Percentiles rank a stretch among this genome's conserved stretches.
Conservation (phyloP, 1,140 invertebrate genomes). For the Lerema accius region DNA sequence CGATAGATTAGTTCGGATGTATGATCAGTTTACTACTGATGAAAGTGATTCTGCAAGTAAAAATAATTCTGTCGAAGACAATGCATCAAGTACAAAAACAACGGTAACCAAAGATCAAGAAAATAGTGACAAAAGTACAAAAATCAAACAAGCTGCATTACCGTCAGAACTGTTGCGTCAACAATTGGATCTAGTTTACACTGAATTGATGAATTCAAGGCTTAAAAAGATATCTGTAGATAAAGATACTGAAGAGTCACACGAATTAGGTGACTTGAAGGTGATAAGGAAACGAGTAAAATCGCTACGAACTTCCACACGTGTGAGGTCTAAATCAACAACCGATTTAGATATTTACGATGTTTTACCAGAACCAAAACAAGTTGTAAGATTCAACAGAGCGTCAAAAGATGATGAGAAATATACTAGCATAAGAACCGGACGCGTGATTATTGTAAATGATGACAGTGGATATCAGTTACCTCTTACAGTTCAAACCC, state of each 20-base stretch:
- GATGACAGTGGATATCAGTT: conserved; percentile 3
- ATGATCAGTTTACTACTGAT: not conserved
- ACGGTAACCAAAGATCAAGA: not conserved
- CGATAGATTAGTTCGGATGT: not conserved
- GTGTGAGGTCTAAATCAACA: not conserved
- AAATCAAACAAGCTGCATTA: not conserved
- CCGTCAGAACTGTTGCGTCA: not conserved
- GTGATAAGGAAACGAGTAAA: not conserved
- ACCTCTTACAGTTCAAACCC: not conserved
- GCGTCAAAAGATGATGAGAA: not conserved
- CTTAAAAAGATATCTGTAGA: not conserved
- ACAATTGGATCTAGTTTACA: conserved; percentile 5
- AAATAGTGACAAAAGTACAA: not conserved
- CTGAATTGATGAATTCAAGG: conserved; percentile 1
- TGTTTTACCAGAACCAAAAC: not conserved
- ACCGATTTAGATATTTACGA: not conserved
- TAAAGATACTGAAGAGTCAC: not conserved
- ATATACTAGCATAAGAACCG: not conserved
- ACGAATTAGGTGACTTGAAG: not conserved
- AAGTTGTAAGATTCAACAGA: not conserved
- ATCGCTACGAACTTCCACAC: not conserved
- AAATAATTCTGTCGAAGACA: not conserved
- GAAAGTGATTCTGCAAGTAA: not conserved
- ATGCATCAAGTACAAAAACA: not conserved
- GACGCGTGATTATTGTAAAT: not conserved